Conservation (phyloP, 2,888 invertebrate species). For the Drosophila ochracea region DNA sequence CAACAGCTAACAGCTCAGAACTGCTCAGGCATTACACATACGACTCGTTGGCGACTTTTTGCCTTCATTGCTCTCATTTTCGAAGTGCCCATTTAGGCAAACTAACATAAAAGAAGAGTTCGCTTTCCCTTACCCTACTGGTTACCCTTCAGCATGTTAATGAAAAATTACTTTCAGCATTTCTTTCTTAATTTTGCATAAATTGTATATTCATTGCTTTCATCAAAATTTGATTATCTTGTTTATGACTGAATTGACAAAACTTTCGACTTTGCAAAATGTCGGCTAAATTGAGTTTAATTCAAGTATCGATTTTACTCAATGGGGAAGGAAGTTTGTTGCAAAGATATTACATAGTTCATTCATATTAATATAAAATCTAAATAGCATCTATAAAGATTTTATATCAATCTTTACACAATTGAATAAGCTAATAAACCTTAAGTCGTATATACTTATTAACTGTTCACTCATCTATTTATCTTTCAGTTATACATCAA, state of each 20-base stretch:
- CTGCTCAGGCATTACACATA: constrained; percentile 36
- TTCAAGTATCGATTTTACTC: constrained; percentile 59
- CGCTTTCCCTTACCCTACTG: background rate
- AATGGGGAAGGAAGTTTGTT: background rate
- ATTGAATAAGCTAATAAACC: background rate
- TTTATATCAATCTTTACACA: background rate
- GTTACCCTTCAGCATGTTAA: background rate
- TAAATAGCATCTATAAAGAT: background rate
- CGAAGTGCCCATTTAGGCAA: background rate
- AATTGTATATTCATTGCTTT: constrained; percentile 12
- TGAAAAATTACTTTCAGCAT: constrained; percentile 48
- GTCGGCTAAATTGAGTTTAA: constrained; percentile 35
- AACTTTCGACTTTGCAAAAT: constrained; percentile 22
- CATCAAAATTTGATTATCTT: constrained; percentile 38
- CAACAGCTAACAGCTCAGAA: constrained; percentile 24
- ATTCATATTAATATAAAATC: background rate
- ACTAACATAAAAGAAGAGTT: constrained; percentile 27
- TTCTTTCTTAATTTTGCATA: background rate
- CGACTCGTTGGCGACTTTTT: constrained; percentile 31
- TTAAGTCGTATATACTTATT: background rate
- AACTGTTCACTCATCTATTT: background rate
- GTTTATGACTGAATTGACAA: constrained; percentile 45
- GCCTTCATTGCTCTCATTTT: background rate
- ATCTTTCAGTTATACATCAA: constrained; percentile 6
- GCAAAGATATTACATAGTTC: background rate